These are phyloP conservation scores for Dryobotodes eremita DNA, from an alignment of 2,888 invertebrate species.

Conservation along the genomic window DNA sequence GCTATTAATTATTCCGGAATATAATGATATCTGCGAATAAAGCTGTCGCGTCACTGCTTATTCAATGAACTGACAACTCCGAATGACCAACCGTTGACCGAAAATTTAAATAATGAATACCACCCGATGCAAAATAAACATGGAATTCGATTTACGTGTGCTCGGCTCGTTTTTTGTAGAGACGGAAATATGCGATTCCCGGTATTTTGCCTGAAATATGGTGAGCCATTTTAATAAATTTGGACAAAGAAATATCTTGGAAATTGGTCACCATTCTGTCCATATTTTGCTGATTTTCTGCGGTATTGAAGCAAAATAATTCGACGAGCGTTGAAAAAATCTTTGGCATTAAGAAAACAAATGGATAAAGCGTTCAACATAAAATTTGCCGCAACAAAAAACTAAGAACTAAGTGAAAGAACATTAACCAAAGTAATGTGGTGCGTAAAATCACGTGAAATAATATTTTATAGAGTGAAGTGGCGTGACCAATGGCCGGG, in stretches of 20 bases:
- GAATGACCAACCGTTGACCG: constrained; percentile 20
- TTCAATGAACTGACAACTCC: constrained; percentile 65
- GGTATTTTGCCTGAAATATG: not conserved
- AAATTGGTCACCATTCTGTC: not conserved
- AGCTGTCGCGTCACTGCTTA: constrained; percentile 49
- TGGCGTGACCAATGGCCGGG: constrained; percentile 51
- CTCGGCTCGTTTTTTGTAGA: not conserved
- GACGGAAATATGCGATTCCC: not conserved
- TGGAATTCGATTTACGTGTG: not conserved
- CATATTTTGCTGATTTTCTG: not conserved
- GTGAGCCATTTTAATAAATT: not conserved
- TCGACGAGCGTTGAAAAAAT: not conserved
- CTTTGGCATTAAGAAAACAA: not conserved
- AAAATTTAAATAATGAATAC: constrained; percentile 29
- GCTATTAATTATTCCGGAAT: constrained; percentile 31
- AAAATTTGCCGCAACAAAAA: not conserved
- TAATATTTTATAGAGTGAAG: constrained; percentile 58
- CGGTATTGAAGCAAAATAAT: not conserved
- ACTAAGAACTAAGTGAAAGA: constrained; percentile 17
- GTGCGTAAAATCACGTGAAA: constrained; percentile 57
- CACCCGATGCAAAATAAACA: constrained; percentile 8
- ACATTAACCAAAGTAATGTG: constrained; percentile 30
- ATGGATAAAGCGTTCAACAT: not conserved
- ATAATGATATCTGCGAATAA: constrained; percentile 47
- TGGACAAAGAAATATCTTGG: not conserved